These are phyloP conservation scores for Elgaria multicarinata DNA, from an alignment of 2,113 vertebrate species.

Conservation along the genomic window DNA sequence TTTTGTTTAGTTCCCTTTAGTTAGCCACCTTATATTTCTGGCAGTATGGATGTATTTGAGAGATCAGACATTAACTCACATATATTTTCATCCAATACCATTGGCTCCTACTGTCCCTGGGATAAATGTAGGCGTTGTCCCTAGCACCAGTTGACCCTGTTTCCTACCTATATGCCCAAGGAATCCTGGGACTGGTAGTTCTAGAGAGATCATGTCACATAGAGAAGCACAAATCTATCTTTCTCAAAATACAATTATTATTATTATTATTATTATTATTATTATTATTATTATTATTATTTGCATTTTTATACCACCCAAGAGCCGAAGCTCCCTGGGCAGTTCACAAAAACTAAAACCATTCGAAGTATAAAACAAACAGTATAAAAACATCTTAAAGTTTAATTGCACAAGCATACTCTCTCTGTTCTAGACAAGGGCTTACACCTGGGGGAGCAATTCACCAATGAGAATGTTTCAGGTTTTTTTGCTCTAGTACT, in stretches of 20 bases:
- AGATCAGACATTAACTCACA: neutral
- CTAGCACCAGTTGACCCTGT: too few relatives aligned
- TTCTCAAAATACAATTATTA: too few relatives aligned
- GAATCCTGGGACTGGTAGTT: neutral
- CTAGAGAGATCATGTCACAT: neutral
- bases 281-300: too few relatives aligned
- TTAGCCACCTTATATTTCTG: neutral
- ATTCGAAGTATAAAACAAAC: too few relatives aligned
- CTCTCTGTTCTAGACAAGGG: neutral
- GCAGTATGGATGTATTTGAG: neutral
- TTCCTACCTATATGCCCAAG: neutral
- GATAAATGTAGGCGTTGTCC: neutral
- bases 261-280: too few relatives aligned
- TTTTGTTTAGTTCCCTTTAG: too few relatives aligned
- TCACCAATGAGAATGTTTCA: neutral
- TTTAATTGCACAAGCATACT: neutral
- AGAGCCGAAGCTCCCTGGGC: too few relatives aligned
- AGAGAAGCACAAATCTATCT: neutral
- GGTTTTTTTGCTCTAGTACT: neutral
- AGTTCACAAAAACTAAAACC: too few relatives aligned
- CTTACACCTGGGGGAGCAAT: neutral
- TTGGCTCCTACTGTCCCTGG: neutral
- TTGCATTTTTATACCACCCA: too few relatives aligned
- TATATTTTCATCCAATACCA: neutral
- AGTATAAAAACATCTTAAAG: too few relatives aligned